Evolutionary conservation across 2,888 invertebrate genomes (phyloP).

Genomic region (Platypus cylindrus): DNA sequence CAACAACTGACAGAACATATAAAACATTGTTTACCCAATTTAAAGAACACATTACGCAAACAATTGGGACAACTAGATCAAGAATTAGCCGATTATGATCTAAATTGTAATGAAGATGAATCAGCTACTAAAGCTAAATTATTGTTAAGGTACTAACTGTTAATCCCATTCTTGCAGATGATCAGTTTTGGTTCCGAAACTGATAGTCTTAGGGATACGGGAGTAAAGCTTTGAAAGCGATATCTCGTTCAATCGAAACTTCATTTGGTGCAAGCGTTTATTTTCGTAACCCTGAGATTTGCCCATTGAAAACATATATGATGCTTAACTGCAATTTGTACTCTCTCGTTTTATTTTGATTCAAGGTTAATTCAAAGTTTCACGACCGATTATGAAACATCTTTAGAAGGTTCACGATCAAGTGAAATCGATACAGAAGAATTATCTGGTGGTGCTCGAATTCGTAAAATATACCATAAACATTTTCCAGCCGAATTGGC

Average conservation of each 20-base stretch:
- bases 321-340: no score
- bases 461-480: constrained; percentile 97
- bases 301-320: no score
- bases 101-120: neutral
- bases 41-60: constrained; percentile 92
- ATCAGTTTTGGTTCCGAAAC: no score
- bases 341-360: no score
- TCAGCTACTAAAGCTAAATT: neutral
- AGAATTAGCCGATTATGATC: constrained; percentile 68
- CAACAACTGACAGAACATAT: constrained; percentile 99
- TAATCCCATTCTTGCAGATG: no score
- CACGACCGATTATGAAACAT: constrained; percentile 94
- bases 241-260: no score
- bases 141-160: no score
- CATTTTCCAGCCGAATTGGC: constrained; percentile 98
- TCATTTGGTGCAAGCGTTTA: no score
- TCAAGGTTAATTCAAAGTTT: constrained; percentile 95
- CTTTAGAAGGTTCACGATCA: constrained; percentile 94
- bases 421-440: constrained; percentile 95
- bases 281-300: no score
- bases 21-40: constrained; percentile 87
- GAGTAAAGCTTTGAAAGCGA: no score
- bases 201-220: no score
- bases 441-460: constrained; percentile 96
- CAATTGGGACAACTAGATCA: constrained; percentile 91